A percentile compares a stretch with the other conserved stretches of the same genome.
phyloP scores from a whole-genome alignment of 2,888 invertebrate genomes.

The Zhengitettix transpicula region DNA sequence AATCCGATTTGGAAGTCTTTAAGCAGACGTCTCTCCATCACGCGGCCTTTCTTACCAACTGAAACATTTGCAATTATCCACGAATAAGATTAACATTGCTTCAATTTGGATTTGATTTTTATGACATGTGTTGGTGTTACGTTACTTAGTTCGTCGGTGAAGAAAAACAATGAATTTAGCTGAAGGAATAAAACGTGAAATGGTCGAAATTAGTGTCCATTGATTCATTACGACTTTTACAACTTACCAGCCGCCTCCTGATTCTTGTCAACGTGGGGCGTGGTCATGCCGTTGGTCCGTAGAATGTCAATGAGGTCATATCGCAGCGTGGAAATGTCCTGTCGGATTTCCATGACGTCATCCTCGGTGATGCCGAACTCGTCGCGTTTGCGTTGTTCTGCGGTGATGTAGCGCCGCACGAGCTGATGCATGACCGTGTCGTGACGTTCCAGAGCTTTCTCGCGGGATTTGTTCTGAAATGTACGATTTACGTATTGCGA shows the following conservation, averaged over 20 bases:
- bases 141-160: no score
- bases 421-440: slow-evolving; percentile 76
- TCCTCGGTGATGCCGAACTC: slow-evolving; percentile 90
- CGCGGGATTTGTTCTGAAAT: slow-evolving; percentile 50
- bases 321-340: slow-evolving; percentile 87
- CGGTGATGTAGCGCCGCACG: slow-evolving; percentile 78
- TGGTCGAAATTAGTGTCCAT: no score
- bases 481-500: background rate
- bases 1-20: slow-evolving; percentile 85
- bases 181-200: no score
- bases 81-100: no score
- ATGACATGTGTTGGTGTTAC: no score
- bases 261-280: slow-evolving; percentile 46
- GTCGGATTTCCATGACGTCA: slow-evolving; percentile 94
- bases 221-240: no score
- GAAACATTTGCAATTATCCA: slow-evolving; percentile 37
- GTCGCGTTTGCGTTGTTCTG: slow-evolving; percentile 74
- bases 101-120: no score
- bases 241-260: slow-evolving; percentile 43
- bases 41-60: slow-evolving; percentile 67
- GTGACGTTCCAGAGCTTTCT: slow-evolving; percentile 53
- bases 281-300: slow-evolving; percentile 72
- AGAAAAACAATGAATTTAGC: no score
- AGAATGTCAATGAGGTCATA: slow-evolving; percentile 88
- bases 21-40: slow-evolving; percentile 69